phyloP scores from a whole-genome alignment of 1,140 invertebrate genomes.

The Steinernema feltiae region DNA sequence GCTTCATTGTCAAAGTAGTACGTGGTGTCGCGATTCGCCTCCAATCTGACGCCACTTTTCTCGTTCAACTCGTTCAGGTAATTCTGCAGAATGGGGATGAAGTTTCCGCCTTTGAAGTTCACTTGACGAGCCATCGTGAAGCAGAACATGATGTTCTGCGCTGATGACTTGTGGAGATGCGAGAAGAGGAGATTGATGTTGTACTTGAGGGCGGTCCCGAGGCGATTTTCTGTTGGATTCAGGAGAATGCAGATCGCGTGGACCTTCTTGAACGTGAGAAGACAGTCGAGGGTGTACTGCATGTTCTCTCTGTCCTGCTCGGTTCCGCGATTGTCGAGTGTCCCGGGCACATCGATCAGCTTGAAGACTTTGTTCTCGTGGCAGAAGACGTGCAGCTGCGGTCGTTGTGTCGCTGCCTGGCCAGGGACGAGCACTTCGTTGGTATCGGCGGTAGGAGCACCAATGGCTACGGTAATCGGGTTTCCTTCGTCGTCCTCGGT shows the following conservation, averaged over 20 bases:
- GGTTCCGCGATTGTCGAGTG: conserved; percentile 46
- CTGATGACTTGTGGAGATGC: conserved; percentile 44
- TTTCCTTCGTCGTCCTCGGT: conserved; percentile 19
- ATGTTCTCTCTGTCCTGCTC: conserved; percentile 47
- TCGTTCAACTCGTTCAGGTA: conserved; percentile 16
- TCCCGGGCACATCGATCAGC: conserved; percentile 52
- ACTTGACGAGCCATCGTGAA: conserved; percentile 30
- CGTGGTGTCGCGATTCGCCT: conserved; percentile 15
- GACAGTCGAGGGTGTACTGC: conserved; percentile 32
- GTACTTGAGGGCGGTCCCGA: conserved; percentile 29
- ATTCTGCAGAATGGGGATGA: conserved; percentile 15
- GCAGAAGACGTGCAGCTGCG: neutral
- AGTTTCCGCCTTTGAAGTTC: conserved; percentile 28
- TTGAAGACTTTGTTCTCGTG: conserved; percentile 25
- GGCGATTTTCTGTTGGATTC: conserved; percentile 32
- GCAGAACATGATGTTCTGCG: conserved; percentile 47
- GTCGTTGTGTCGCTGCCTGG: neutral
- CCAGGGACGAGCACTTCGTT: neutral
- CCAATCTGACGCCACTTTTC: conserved; percentile 16
- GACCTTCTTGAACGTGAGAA: conserved; percentile 33
- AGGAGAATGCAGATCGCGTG: conserved; percentile 44
- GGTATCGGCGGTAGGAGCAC: neutral
- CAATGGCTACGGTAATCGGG: conserved; percentile 26
- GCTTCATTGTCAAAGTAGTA: no score
- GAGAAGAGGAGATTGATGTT: conserved; percentile 38